Conservation (phyloP, 2,888 invertebrate genomes). For the Stratiomys singularior region DNA sequence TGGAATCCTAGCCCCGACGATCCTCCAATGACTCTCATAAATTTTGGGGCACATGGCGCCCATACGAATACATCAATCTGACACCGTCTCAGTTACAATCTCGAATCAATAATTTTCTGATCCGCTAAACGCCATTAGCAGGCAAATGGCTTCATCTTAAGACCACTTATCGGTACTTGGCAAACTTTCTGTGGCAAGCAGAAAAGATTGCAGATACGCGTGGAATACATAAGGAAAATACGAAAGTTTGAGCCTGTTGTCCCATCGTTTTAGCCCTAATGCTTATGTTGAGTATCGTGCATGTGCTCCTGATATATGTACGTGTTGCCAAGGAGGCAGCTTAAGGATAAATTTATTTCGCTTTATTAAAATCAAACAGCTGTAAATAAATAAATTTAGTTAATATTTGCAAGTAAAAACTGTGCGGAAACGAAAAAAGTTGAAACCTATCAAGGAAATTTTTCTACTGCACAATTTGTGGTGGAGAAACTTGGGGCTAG, state of each 20-base stretch:
- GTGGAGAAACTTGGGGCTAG: too few species aligned
- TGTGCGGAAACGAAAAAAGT: background rate
- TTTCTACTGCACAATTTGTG: too few species aligned
- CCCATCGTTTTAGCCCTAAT: background rate
- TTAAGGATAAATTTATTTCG: background rate
- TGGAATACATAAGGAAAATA: constrained; percentile 9
- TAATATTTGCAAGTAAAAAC: background rate
- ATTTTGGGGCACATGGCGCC: too few species aligned
- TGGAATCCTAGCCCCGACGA: too few species aligned
- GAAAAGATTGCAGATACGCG: constrained; percentile 32
- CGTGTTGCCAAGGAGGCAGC: background rate
- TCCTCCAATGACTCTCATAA: too few species aligned
- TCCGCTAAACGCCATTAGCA: constrained; percentile 33
- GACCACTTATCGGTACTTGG: constrained; percentile 33
- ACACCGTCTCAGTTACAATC: background rate
- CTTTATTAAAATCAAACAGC: background rate
- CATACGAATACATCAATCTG: too few species aligned
- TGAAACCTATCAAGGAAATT: too few species aligned
- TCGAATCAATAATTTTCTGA: constrained; percentile 40
- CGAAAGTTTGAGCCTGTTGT: background rate
- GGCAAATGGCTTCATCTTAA: constrained; percentile 40
- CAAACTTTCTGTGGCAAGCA: background rate
- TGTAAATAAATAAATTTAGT: background rate
- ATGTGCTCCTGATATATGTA: too few species aligned
- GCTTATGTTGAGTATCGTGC: background rate